A percentile compares a stretch with the other conserved stretches of the same genome.
Evolutionary conservation across 2,888 invertebrate genomes (phyloP).

Genomic region (Taenaris catops): DNA sequence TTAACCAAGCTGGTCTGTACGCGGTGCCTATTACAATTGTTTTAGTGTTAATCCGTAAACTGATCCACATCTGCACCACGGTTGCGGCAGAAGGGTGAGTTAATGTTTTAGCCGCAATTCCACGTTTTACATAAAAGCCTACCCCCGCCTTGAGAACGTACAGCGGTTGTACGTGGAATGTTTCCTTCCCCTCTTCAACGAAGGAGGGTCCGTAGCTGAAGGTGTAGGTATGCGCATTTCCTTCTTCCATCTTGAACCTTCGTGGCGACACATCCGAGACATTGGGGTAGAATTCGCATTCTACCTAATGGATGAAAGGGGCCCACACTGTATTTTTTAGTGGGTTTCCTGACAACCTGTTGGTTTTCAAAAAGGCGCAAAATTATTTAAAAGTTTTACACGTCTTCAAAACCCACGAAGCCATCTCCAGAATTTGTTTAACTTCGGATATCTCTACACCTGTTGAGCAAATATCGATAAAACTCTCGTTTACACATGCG

Average conservation of each 20-base stretch:
- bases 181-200: too few relatives aligned
- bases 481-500: slow-evolving; percentile 44
- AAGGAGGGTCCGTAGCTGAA: too few relatives aligned
- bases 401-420: slow-evolving; percentile 23
- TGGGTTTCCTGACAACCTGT: too few relatives aligned
- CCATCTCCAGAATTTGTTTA: slow-evolving; percentile 42
- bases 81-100: background rate
- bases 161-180: too few relatives aligned
- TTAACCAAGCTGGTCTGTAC: background rate
- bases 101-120: background rate
- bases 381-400: too few relatives aligned
- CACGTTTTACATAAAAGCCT: background rate
- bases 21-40: background rate
- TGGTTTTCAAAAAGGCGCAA: background rate
- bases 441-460: slow-evolving; percentile 36
- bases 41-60: background rate
- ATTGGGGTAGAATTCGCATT: too few relatives aligned
- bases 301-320: too few relatives aligned
- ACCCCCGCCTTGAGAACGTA: too few relatives aligned
- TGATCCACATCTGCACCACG: background rate
- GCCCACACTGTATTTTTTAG: background rate
- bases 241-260: too few relatives aligned
- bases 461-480: slow-evolving; percentile 41
- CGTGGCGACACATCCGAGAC: too few relatives aligned
- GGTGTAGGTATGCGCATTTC: too few relatives aligned